Evolutionary conservation across 2,113 vertebrate species (phyloP).

Genomic region (Erpornis zantholeuca): DNA sequence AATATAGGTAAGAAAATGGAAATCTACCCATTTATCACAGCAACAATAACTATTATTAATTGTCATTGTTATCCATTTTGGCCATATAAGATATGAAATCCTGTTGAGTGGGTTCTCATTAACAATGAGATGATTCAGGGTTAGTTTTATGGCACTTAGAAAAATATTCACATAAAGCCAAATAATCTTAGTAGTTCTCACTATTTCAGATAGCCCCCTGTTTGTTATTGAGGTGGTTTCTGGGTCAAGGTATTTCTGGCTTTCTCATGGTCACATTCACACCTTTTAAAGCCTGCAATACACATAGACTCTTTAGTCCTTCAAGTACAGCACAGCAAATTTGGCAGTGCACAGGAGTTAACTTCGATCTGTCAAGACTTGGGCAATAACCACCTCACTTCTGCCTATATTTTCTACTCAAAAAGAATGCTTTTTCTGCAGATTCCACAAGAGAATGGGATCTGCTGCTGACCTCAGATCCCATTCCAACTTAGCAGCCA

Average conservation of each 20-base stretch:
- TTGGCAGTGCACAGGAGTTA: not conserved
- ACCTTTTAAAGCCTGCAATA: not conserved
- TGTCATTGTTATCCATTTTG: not conserved
- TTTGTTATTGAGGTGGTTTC: not conserved
- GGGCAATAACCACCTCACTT: not conserved
- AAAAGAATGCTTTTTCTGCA: not conserved
- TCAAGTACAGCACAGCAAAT: not conserved
- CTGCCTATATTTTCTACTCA: not conserved
- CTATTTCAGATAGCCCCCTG: accelerated
- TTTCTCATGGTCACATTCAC: not conserved
- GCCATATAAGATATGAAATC: not conserved
- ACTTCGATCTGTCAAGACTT: not conserved
- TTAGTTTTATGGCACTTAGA: not conserved
- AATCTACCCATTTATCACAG: not conserved
- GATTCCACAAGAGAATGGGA: not conserved
- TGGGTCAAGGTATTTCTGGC: not conserved
- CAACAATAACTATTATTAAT: not conserved
- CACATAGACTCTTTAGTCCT: not conserved
- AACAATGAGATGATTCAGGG: not conserved
- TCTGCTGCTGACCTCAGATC: not conserved
- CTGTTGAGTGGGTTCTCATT: not conserved
- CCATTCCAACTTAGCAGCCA: not conserved
- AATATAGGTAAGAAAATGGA: not conserved
- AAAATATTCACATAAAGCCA: not conserved
- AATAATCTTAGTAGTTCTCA: not conserved